Evolutionary conservation across 2,797 vertebrate genomes (phyloP), one percentile per base, ranked within the genome.

Genomic region (Phoxinus dragarum): DNA sequence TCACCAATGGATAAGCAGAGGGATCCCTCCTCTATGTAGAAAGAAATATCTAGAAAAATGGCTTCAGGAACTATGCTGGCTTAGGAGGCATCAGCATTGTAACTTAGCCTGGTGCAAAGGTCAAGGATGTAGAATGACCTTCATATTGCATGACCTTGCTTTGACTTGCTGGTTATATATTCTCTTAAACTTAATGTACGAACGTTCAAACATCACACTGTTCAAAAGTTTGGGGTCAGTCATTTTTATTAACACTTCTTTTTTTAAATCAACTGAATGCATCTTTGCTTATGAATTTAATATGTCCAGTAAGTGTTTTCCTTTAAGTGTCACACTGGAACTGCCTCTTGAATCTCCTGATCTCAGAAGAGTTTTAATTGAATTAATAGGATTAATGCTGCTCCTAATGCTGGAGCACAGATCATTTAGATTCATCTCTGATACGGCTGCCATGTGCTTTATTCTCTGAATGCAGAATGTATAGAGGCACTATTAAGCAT

Each of bases 291-390:
- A 16, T 5, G 0, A 67, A 44, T 67, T 47, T 4, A 23, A 49
- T 23, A 52, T 68, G 68, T 66, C 17, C 59, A 34, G 40, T 12
- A 21, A 79, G 59, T 7, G 34, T 40, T n/a, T 81, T 81, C 27
- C 56, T 49, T 80, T 52, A 71, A 56, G 66, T 38, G 47, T 56
- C 66, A 73, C n/a, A 61, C 10, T 73, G 36, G n/a, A 81, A 71
- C 2, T 81, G 49, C 67, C 14, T 59, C 49, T 81, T 69, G 36
- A 81, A 72, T 73, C 66, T 27, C 21, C 14, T 72, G 38, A 82
- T 71, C 52, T 73, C 68, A 82, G n/a, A 54, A 82, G 80, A 56
- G 23, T 40, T 81, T 56, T n/a, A 73, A 72, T 73, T 73, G 38
- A 59, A 10, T 56, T 82, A 59, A 82, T 36, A 16, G 38, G 38